Conservation (phyloP, 2,113 vertebrate species). For the Xiphophorus hellerii region DNA sequence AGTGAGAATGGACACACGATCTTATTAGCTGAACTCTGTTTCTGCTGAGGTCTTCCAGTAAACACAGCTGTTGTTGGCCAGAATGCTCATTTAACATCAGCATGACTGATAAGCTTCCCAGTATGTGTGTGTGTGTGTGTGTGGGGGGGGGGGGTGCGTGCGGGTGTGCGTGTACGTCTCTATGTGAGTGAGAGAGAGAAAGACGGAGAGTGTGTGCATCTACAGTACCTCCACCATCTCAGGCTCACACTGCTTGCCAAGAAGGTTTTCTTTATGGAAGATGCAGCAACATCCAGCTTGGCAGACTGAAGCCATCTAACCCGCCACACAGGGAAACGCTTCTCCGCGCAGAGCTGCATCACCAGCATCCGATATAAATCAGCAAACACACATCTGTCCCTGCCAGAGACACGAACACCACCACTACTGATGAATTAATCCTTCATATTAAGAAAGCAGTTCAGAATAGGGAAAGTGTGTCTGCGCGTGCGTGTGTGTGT, state of each 20-base stretch:
- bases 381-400: conserved; percentile 16
- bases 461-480: background rate
- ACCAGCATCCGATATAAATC: conserved; percentile 13
- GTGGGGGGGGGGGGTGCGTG: background rate
- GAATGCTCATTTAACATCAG: conserved; percentile 1
- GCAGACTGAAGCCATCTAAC: conserved; percentile 8
- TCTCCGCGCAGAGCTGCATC: conserved; percentile 12
- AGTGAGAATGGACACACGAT: background rate
- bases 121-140: background rate
- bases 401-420: conserved; percentile 13
- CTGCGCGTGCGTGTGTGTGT: too few species aligned
- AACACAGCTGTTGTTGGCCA: conserved; percentile 20
- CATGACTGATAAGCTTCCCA: conserved; percentile 14
- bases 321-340: conserved; percentile 10
- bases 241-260: conserved; percentile 23
- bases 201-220: background rate
- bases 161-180: background rate
- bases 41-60: background rate
- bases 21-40: background rate
- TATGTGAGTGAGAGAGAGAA: too few species aligned
- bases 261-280: background rate
- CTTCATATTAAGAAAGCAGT: background rate
- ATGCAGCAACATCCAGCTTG: conserved; percentile 26
- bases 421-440: conserved; percentile 3
- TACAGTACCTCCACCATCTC: background rate